Evolutionary conservation across 2,113 vertebrate species (phyloP).

Genomic region (Nothobranchius kuhntae): DNA sequence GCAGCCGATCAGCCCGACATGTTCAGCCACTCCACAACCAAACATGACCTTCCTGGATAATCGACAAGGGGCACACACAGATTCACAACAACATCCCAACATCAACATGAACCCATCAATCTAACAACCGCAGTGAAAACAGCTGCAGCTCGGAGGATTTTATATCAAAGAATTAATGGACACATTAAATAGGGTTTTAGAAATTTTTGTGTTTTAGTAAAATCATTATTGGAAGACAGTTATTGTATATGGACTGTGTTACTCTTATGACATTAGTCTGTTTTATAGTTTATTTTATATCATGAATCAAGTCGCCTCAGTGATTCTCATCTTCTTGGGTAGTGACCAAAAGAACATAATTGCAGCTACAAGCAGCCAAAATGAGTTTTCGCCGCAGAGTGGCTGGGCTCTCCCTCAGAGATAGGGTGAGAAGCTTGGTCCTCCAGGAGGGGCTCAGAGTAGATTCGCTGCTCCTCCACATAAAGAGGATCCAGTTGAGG

Average conservation of each 20-base stretch:
- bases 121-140: slow-evolving; percentile 29
- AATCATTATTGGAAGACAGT: too few species aligned
- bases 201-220: not conserved
- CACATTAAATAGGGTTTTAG: slow-evolving; percentile 22
- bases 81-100: not conserved
- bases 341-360: too few species aligned
- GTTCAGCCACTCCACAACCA: slow-evolving; percentile 19
- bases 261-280: too few species aligned
- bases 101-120: slow-evolving; percentile 23
- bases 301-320: not conserved
- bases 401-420: too few species aligned
- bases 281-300: too few species aligned
- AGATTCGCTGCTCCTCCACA: too few species aligned
- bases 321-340: too few species aligned
- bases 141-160: slow-evolving; percentile 14
- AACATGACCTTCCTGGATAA: slow-evolving; percentile 1
- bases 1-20: slow-evolving; percentile 23
- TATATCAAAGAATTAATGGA: slow-evolving; percentile 12
- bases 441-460: too few species aligned
- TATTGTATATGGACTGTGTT: not conserved
- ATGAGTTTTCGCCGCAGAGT: too few species aligned
- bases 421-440: too few species aligned
- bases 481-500: too few species aligned
- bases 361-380: too few species aligned
- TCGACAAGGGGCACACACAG: slow-evolving; percentile 1